Percentiles rank a stretch among this genome's conserved stretches.
These are phyloP conservation scores for Takifugu ocellatus DNA, from an alignment of 2,797 vertebrate species.

Conservation along the genomic window DNA sequence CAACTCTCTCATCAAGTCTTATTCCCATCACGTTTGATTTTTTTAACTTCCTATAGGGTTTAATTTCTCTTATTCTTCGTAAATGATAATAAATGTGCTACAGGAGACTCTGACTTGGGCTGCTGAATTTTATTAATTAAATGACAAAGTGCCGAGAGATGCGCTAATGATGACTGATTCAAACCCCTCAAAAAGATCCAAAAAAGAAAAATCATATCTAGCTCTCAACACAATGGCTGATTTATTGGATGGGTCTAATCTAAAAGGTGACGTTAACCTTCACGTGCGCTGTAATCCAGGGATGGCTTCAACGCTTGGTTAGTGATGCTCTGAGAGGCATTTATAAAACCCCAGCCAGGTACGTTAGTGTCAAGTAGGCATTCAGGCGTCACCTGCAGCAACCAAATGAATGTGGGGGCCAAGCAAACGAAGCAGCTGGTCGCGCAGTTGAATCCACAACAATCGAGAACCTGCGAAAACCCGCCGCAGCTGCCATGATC, in stretches of 20 bases:
- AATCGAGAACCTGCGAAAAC: no score
- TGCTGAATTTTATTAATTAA: slow-evolving; percentile 63
- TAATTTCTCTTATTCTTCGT: slow-evolving; percentile 49
- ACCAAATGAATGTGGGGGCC: neutral
- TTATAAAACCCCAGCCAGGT: slow-evolving; percentile 10
- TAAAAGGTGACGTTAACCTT: slow-evolving; percentile 6
- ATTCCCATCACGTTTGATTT: no score
- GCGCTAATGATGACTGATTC: slow-evolving; percentile 66
- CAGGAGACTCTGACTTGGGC: slow-evolving; percentile 61
- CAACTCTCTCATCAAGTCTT: no score
- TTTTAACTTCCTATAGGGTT: no score
- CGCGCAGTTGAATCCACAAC: no score
- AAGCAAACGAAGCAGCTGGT: no score
- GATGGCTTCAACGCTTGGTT: neutral
- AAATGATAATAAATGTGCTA: slow-evolving; percentile 59
- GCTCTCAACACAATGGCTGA: slow-evolving; percentile 8
- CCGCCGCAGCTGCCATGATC: no score
- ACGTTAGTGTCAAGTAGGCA: slow-evolving; percentile 19
- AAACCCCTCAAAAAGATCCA: slow-evolving; percentile 37
- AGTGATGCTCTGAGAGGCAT: slow-evolving; percentile 6
- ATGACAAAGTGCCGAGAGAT: slow-evolving; percentile 55
- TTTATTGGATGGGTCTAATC: slow-evolving; percentile 34
- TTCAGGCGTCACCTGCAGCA: slow-evolving; percentile 22
- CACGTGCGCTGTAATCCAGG: neutral
- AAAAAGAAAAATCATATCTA: neutral